Evolutionary conservation across 1,140 invertebrate genomes (phyloP).

Genomic region (Conus betulinus): DNA sequence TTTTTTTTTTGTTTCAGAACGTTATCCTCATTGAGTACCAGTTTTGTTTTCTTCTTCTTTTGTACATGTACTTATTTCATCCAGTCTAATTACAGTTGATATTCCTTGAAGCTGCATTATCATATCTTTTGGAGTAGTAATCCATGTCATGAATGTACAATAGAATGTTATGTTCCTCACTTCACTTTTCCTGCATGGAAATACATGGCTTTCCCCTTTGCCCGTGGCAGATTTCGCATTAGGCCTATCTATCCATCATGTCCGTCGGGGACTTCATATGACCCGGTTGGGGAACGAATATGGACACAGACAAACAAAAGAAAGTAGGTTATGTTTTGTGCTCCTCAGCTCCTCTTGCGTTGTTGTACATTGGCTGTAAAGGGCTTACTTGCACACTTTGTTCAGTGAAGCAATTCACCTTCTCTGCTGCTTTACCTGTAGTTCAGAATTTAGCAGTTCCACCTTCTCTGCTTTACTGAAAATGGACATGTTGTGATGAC

Average conservation of each 20-base stretch:
- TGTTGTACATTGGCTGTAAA: not conserved
- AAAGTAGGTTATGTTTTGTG: not conserved
- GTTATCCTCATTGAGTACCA: no score
- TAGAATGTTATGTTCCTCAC: no score
- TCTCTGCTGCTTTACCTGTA: not conserved
- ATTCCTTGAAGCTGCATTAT: no score
- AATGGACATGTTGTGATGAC: no score
- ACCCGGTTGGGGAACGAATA: not conserved
- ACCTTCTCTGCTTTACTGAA: no score
- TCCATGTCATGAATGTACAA: no score
- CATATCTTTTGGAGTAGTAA: no score
- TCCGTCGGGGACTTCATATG: not conserved
- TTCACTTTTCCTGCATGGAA: not conserved
- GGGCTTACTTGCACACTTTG: not conserved
- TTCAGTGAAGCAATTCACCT: not conserved
- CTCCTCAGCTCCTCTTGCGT: not conserved
- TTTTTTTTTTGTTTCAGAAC: no score
- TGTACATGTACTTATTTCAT: no score
- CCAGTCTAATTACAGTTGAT: no score
- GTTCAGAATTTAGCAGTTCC: no score
- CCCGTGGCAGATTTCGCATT: not conserved
- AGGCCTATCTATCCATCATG: conserved; percentile 3
- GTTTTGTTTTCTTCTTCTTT: no score
- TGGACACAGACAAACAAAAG: not conserved
- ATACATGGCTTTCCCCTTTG: not conserved